Conservation (phyloP, 2,888 invertebrate species). For the Stenurella melanura region DNA sequence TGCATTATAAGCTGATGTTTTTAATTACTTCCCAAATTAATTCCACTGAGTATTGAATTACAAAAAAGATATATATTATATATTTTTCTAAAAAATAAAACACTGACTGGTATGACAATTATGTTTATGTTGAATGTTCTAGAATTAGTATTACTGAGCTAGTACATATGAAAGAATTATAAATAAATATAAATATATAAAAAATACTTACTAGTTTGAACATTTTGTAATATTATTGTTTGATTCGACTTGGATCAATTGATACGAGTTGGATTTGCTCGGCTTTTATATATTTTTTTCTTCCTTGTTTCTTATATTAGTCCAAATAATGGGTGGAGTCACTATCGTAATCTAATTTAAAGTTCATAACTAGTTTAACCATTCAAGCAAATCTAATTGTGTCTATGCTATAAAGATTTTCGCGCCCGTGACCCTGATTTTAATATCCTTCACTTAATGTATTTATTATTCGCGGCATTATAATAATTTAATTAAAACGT, state of each 20-base stretch:
- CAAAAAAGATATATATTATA: too few relatives aligned
- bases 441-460: background rate
- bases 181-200: background rate
- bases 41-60: too few relatives aligned
- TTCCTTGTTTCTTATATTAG: conserved; percentile 2
- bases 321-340: conserved; percentile 26
- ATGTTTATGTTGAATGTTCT: background rate
- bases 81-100: too few relatives aligned
- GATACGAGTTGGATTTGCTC: background rate
- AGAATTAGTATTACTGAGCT: background rate
- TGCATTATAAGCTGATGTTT: too few relatives aligned
- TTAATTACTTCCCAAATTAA: too few relatives aligned
- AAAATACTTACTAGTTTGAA: conserved; percentile 47
- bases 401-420: background rate
- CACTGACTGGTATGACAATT: background rate
- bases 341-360: background rate
- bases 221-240: conserved; percentile 30
- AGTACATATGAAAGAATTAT: too few relatives aligned
- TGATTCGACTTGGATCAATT: conserved; percentile 36
- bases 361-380: background rate
- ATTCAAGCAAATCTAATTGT: background rate
- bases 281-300: conserved; percentile 10
- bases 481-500: conserved; percentile 2
- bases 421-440: background rate
- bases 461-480: background rate